phyloP scores from a whole-genome alignment of 2,888 invertebrate species.

The Marasmarcha lunaedactyla region DNA sequence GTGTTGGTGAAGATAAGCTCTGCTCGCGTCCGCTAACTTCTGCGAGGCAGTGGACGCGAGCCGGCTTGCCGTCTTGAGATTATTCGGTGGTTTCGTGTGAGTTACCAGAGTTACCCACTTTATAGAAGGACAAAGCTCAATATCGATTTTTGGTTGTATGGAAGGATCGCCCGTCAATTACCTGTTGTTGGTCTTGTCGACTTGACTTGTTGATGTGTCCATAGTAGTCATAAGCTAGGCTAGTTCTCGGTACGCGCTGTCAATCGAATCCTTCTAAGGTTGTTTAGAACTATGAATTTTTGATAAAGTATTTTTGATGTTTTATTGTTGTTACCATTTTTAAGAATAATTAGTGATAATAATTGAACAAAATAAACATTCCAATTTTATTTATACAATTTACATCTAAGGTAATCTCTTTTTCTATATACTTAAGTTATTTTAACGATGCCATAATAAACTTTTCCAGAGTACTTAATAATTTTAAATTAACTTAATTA shows the following conservation, averaged over 20 bases:
- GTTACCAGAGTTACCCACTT: too few species aligned
- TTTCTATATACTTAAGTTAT: constrained; percentile 13
- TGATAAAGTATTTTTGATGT: constrained; percentile 51
- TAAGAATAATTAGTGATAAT: constrained; percentile 23
- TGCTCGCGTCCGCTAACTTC: too few species aligned
- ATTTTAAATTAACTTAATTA: constrained; percentile 5
- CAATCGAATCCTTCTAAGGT: constrained; percentile 21
- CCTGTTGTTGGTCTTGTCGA: constrained; percentile 30
- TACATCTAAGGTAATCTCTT: constrained; percentile 3
- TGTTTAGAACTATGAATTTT: constrained; percentile 28
- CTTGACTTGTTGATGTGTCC: constrained; percentile 44
- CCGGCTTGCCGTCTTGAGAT: too few species aligned
- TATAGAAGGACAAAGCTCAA: too few species aligned
- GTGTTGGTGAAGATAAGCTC: too few species aligned
- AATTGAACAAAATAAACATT: constrained; percentile 46
- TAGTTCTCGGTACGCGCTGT: constrained; percentile 25
- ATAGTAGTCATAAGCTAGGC: constrained; percentile 45
- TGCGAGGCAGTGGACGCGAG: too few species aligned
- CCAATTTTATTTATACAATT: constrained; percentile 29
- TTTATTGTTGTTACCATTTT: constrained; percentile 58
- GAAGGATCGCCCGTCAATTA: constrained; percentile 50
- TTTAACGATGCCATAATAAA: constrained; percentile 1
- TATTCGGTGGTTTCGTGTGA: too few species aligned
- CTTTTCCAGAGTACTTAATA: neutral
- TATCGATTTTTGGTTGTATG: constrained; percentile 29